phyloP scores from a whole-genome alignment of 2,797 vertebrate species.

The Buphagus erythrorhynchus region DNA sequence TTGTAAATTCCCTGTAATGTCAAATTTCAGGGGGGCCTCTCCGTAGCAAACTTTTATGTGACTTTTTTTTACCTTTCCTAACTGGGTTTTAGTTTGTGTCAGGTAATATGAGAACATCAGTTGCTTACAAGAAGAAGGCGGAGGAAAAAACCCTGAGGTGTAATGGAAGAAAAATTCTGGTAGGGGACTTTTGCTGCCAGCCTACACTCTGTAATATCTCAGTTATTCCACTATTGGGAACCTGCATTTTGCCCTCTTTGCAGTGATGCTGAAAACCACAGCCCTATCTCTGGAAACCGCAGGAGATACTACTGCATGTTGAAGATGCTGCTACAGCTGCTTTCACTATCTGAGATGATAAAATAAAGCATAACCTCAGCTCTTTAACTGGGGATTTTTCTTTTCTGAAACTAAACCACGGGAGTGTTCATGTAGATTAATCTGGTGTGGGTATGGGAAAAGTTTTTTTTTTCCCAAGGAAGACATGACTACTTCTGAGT shows the following conservation, averaged over 20 bases:
- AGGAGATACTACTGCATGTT: not conserved
- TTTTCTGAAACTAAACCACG: not conserved
- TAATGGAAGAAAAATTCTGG: not conserved
- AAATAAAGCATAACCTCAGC: not conserved
- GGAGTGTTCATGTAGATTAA: not conserved
- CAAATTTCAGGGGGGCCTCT: not conserved
- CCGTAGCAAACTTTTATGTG: not conserved
- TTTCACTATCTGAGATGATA: conserved; percentile 7
- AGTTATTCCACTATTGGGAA: not conserved
- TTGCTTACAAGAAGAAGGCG: not conserved
- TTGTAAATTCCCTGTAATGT: not conserved
- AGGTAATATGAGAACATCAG: not conserved
- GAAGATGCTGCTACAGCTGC: not conserved
- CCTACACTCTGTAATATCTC: not conserved
- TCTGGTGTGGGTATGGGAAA: not conserved
- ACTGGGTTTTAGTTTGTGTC: not conserved
- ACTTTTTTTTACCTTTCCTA: not conserved
- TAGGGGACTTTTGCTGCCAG: not conserved
- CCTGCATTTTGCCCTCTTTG: not conserved
- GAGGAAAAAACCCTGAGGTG: not conserved
- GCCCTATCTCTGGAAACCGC: not conserved
- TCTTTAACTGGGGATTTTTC: not conserved
- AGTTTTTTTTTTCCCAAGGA: not conserved
- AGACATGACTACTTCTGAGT: not conserved
- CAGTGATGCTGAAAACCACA: conserved; percentile 28